Conservation (phyloP, 1,140 invertebrate species). For the Araneus ventricosus region DNA sequence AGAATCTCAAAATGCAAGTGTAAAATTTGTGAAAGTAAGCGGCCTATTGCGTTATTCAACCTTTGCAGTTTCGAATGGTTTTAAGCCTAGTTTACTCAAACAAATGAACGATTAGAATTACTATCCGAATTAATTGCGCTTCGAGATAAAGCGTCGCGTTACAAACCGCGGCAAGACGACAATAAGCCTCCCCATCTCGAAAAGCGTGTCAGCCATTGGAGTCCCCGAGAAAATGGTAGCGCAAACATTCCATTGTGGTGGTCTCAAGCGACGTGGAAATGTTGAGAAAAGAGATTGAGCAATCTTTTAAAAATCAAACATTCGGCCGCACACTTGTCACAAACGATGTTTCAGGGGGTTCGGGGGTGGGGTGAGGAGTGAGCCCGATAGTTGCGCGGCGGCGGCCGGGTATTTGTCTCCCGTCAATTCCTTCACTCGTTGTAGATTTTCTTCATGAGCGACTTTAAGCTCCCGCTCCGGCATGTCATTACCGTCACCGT, state of each 20-base stretch:
- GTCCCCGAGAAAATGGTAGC: background rate
- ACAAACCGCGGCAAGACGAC: background rate
- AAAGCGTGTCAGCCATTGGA: background rate
- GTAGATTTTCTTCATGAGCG: constrained; percentile 69
- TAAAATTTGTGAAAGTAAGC: no score
- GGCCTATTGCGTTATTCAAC: no score
- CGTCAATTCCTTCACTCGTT: constrained; percentile 70
- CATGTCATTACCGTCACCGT: constrained; percentile 72
- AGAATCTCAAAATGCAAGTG: no score
- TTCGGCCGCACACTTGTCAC: constrained; percentile 4
- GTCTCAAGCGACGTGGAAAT: background rate
- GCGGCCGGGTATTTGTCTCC: constrained; percentile 49
- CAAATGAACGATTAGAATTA: no score
- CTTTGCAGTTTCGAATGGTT: no score
- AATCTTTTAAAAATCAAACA: constrained; percentile 67
- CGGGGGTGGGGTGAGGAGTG: background rate
- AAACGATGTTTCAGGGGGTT: background rate
- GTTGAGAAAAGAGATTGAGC: constrained; percentile 46
- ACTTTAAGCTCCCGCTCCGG: constrained; percentile 56
- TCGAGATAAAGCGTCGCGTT: no score
- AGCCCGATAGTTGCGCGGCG: background rate
- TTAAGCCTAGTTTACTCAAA: no score
- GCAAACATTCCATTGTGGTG: constrained; percentile 18
- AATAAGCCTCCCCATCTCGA: background rate
- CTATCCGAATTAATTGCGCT: no score